A percentile compares a stretch with the other conserved stretches of the same genome.
phyloP scores from a whole-genome alignment of 2,888 invertebrate genomes.

The Nebria brevicollis region DNA sequence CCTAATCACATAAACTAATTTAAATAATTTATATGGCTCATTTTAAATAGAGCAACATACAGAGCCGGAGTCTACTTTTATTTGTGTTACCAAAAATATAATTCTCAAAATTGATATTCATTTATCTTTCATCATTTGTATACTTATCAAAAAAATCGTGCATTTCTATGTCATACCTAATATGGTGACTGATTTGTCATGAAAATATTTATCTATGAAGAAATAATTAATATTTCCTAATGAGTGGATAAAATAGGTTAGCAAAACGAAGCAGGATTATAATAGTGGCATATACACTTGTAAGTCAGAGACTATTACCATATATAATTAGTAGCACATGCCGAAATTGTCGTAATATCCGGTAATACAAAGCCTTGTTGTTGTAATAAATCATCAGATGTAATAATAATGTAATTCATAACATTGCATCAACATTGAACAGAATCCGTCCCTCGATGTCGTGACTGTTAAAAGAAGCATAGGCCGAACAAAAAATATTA shows the following conservation, averaged over 20 bases:
- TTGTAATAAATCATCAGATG: constrained; percentile 1
- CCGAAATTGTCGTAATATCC: not conserved
- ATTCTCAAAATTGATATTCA: no score
- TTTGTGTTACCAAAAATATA: no score
- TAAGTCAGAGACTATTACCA: not conserved
- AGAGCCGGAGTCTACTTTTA: no score
- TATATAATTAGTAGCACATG: not conserved
- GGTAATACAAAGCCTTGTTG: not conserved
- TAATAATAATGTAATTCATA: constrained; percentile 1
- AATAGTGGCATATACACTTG: not conserved
- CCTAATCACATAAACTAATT: no score
- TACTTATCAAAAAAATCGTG: no score
- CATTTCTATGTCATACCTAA: no score
- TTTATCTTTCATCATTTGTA: no score
- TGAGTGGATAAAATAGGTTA: not conserved
- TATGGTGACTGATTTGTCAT: no score
- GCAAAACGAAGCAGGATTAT: not conserved
- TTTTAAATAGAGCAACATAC: no score
- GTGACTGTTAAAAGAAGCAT: not conserved
- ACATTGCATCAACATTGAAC: not conserved
- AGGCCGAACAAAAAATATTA: not conserved
- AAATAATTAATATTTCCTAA: no score
- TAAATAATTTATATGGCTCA: no score
- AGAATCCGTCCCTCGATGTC: not conserved
- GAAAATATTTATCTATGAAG: no score